Conservation (phyloP, 2,888 invertebrate genomes). For the Diaperis boleti region DNA sequence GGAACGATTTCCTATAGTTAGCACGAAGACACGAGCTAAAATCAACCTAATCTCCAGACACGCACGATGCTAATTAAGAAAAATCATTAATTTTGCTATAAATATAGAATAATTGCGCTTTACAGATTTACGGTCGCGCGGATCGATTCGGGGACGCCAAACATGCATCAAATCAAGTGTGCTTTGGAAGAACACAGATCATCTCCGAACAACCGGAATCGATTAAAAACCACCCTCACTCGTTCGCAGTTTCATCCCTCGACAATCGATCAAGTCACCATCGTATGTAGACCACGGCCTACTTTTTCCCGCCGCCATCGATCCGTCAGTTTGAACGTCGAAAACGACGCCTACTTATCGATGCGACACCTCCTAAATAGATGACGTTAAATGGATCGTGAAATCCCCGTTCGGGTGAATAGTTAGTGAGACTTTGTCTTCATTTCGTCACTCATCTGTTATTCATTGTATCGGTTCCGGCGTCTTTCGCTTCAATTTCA, state of each 20-base stretch:
- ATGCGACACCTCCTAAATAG: conserved; percentile 40
- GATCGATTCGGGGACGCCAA: too few species aligned
- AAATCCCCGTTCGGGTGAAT: conserved; percentile 56
- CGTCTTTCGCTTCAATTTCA: conserved; percentile 53
- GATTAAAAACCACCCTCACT: too few species aligned
- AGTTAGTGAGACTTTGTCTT: conserved; percentile 60
- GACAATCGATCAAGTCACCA: background rate
- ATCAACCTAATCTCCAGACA: conserved; percentile 56
- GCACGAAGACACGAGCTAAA: conserved; percentile 56
- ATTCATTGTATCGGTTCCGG: conserved; percentile 63
- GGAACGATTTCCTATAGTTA: conserved; percentile 59
- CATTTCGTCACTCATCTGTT: conserved; percentile 63
- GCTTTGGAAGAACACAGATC: too few species aligned
- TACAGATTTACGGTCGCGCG: conserved; percentile 47
- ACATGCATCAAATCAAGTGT: too few species aligned
- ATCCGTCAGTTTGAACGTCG: background rate
- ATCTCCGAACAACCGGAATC: too few species aligned
- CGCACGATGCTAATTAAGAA: conserved; percentile 65
- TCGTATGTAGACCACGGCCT: background rate
- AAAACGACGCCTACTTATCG: conserved; percentile 28
- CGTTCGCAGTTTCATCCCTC: too few species aligned
- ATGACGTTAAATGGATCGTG: conserved; percentile 56
- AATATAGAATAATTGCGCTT: conserved; percentile 60
- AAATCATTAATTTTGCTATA: conserved; percentile 64
- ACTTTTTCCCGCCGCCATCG: too few species aligned